phyloP scores from a whole-genome alignment of 2,888 invertebrate genomes.

The Ectemnius cavifrons region DNA sequence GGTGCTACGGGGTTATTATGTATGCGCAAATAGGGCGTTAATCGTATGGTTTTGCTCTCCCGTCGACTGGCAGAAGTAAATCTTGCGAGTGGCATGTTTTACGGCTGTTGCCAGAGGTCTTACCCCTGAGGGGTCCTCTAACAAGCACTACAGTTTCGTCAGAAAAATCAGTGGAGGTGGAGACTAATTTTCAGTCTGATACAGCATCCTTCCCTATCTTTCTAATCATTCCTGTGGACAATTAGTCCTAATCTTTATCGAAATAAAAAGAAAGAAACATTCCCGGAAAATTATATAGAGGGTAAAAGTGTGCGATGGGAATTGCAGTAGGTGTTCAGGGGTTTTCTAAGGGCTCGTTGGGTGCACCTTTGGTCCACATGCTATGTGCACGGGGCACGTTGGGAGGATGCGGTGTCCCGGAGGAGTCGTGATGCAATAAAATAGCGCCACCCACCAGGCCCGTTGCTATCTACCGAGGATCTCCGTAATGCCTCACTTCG shows the following conservation, averaged over 20 bases:
- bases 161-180: too few relatives aligned
- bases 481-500: constrained; percentile 77
- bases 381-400: not conserved
- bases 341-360: constrained; percentile 52
- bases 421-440: constrained; percentile 77
- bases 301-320: too few relatives aligned
- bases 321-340: too few relatives aligned
- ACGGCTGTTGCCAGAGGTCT: constrained; percentile 22
- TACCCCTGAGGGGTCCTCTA: not conserved
- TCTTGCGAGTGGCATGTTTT: constrained; percentile 54
- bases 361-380: constrained; percentile 37
- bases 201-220: too few relatives aligned
- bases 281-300: too few relatives aligned
- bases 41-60: constrained; percentile 43
- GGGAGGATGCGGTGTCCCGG: constrained; percentile 49
- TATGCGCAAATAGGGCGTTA: constrained; percentile 64
- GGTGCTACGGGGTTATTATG: constrained; percentile 42
- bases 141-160: not conserved
- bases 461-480: constrained; percentile 73
- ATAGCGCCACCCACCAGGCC: constrained; percentile 77
- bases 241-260: too few relatives aligned
- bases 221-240: too few relatives aligned
- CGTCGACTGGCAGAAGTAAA: constrained; percentile 36
- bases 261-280: too few relatives aligned
- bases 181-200: too few relatives aligned